phyloP scores from a whole-genome alignment of 2,888 invertebrate genomes.

The Leptarthrus brevirostris region DNA sequence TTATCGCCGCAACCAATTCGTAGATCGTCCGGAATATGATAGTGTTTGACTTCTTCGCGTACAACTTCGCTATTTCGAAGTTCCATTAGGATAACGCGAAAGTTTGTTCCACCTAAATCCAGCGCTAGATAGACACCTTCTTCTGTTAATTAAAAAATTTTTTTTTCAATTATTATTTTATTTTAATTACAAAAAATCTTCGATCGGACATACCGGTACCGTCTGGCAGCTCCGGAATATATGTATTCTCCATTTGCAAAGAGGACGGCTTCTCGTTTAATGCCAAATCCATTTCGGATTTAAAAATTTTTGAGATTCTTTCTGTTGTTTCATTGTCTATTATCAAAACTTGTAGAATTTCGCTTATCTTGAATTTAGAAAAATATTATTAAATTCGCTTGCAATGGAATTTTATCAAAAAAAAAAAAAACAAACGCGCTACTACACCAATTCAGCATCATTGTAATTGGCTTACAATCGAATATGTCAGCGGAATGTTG shows the following conservation, averaged over 20 bases:
- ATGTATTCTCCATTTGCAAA: conserved; percentile 82
- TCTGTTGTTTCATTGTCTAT: conserved; percentile 66
- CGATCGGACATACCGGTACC: conserved; percentile 74
- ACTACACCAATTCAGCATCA: too few relatives aligned
- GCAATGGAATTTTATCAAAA: too few relatives aligned
- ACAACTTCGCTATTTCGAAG: conserved; percentile 70
- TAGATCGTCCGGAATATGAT: conserved; percentile 72
- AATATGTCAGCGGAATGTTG: too few relatives aligned
- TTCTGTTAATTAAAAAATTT: conserved; percentile 67
- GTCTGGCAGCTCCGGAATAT: conserved; percentile 78
- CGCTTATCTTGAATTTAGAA: conserved; percentile 56
- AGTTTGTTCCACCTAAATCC: conserved; percentile 86
- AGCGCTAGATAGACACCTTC: conserved; percentile 80
- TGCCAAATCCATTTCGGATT: conserved; percentile 74
- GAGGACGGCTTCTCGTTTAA: conserved; percentile 74
- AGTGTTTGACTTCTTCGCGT: conserved; percentile 73
- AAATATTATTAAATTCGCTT: too few relatives aligned
- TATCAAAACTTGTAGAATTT: conserved; percentile 55
- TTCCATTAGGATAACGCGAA: conserved; percentile 77
- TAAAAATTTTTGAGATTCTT: conserved; percentile 72
- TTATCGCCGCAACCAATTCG: conserved; percentile 73
- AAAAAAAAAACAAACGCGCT: too few relatives aligned
- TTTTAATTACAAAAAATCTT: background rate
- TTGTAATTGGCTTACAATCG: too few relatives aligned
- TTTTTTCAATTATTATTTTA: conserved; percentile 6